Conservation (phyloP, 2,113 vertebrate species). For the Chloropsis cyanopogon region DNA sequence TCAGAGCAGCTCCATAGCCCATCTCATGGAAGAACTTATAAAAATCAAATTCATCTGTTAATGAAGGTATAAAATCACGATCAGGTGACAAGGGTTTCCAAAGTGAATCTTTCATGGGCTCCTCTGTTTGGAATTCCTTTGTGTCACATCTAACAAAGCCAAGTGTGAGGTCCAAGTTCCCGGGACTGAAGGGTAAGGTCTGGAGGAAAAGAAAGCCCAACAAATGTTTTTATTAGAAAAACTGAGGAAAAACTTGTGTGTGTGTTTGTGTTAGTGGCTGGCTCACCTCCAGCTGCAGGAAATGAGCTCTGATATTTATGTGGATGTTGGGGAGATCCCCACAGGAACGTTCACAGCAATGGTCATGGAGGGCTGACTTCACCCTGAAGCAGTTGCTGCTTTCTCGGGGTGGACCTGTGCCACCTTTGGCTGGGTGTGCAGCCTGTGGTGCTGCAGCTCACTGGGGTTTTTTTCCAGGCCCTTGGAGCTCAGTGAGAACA, state of each 20-base stretch:
- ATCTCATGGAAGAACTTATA: background rate
- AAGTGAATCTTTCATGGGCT: background rate
- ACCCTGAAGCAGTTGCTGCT: background rate
- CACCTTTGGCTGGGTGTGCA: background rate
- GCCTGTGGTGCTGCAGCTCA: background rate
- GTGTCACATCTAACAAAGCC: background rate
- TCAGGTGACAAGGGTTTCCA: background rate
- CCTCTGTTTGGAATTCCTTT: background rate
- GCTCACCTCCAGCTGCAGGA: background rate
- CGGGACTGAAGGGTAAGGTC: background rate
- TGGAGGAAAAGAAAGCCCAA: background rate
- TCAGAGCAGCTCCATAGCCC: background rate
- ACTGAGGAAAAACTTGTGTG: background rate
- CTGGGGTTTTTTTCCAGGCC: background rate
- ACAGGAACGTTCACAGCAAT: background rate
- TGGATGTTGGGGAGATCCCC: background rate
- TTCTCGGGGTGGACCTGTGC: background rate
- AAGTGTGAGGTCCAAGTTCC: background rate
- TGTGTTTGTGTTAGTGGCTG: background rate
- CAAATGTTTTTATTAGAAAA: background rate
- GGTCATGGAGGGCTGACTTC: background rate
- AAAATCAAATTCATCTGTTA: background rate
- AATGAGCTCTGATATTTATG: background rate
- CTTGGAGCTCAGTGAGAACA: slow-evolving; percentile 62
- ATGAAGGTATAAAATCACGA: background rate